Conservation (phyloP, 2,113 vertebrate genomes). For the Cryptotis parvus region DNA sequence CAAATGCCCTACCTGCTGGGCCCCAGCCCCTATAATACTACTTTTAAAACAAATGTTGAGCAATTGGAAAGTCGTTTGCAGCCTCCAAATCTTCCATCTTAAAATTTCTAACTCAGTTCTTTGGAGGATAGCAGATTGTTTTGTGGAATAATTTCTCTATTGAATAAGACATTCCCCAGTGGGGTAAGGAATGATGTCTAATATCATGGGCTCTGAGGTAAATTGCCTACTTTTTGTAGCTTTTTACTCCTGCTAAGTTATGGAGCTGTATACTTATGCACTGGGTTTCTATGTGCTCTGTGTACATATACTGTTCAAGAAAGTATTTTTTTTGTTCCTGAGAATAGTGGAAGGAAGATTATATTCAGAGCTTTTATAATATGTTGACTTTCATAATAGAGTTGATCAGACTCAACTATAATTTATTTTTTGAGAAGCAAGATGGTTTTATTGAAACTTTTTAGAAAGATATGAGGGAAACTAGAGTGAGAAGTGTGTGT, state of each 20-base stretch:
- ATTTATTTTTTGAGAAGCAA: no score
- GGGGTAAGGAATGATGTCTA: no score
- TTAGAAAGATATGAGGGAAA: no score
- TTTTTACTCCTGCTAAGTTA: no score
- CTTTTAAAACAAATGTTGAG: slow-evolving; percentile 11
- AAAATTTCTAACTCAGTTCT: slow-evolving; percentile 19
- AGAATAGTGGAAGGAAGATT: neutral
- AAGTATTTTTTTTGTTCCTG: neutral
- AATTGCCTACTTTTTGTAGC: neutral
- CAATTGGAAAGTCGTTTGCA: neutral
- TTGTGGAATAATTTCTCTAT: neutral
- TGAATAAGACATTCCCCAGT: neutral
- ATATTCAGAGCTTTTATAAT: neutral
- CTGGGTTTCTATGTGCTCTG: no score
- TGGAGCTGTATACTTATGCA: no score
- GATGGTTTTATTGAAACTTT: no score
- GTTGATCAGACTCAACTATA: neutral
- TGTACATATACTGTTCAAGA: neutral
- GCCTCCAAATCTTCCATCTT: neutral
- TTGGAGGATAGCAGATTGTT: neutral
- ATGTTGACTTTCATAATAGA: neutral
- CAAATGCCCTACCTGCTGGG: neutral
- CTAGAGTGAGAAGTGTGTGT: no score
- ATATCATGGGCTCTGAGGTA: neutral
- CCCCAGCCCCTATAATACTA: no score